Base-by-base conservation (phyloP, 2,113 vertebrate species). In the Seriola quinqueradiata region DNA sequence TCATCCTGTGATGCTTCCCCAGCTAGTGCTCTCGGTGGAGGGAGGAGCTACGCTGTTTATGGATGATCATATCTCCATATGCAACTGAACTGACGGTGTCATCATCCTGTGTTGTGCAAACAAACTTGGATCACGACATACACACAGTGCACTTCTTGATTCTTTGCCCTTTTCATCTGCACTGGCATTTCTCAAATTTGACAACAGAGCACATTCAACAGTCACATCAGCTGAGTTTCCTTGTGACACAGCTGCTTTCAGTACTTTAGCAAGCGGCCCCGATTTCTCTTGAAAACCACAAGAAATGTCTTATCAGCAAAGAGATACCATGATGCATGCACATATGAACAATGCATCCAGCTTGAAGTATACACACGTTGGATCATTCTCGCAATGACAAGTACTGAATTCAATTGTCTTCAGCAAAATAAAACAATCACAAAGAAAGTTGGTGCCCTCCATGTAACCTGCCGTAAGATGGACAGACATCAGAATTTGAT, bases 401-500 rank as follows among this genome's bases (percentile, higher is more conserved):
- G 34, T 14, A n/a, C 28, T 60, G 60, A 59, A 73, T 60, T 71
- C 38, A 64, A 12, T 63, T 21, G 32, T 57, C 19, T 25, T 64
- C 21, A 34, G 23, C n/a, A 28, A 6, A 59, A 84, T 66, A 28
- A 57, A 74, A 34, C 14, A 52, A 67, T 81, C 8, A 8, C 17
- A 34, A 70, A 32, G 38, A 40, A 34, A 77, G 23, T 0, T 3
- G 19, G 19, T 48, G 11, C 9, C 14, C 28, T 44, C 28, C 1
- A 13, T n/a, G 17, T 25, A 70, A 25, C 57, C 64, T 63, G 63
- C 70, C 4, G 0, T 44, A 23, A 63, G 48, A 61, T 34, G 48
- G 72, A 68, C 77, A 74, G 77, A 72, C 63, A 38, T 4, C 42
- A 13, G 36, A 40, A 75, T 77, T 70, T 11, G 36, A 75, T 81